Base-by-base conservation (phyloP, 2,113 vertebrate species). In the Anthoscopus minutus region DNA sequence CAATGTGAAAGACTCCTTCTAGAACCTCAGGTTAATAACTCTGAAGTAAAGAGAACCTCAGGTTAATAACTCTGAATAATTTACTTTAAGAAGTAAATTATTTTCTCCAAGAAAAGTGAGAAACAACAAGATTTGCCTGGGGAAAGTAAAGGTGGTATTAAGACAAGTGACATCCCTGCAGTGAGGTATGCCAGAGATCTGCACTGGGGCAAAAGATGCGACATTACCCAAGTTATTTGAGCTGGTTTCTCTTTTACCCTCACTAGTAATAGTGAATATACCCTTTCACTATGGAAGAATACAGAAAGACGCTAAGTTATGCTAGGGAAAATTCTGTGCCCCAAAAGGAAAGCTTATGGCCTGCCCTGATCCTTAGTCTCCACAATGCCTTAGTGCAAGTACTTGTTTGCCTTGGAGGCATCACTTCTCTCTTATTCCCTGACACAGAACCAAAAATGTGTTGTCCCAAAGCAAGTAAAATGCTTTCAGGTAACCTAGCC, bases 21-120 rank as follows among this genome's bases (percentile, higher is more conserved):
- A 5, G 64, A 88, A 81, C 44, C 60, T 92, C 82, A 83, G 71
- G 35, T 94, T 95, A 92, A 88, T 90, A 87, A 86, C 69, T 74
- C 25, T 53, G 58, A 74, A 44, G n/a, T n/a, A n/a, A n/a, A n/a
- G n/a, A 5, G 64, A 88, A 81, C 44, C 60, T 92, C 82, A 83
- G 71, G 35, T 94, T 95, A 92, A 88, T 90, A 87, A 86, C 69
- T 74, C 25, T 53, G 58, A 74, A 44, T n/a, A n/a, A n/a, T n/a
- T n/a, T n/a, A n/a, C n/a, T 89, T 96, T 74, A 80, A 88, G 79
- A 74, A 62, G 35, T 60, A 77, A 86, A 94, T 77, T 10, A 77
- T 91, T 90, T 93, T 73, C 85, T 73, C 79, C 71, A 56, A 66
- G 64, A 81, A 62, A 91, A 81, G 79, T 45, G 44, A 93, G 53